Percentiles rank a stretch among this genome's conserved stretches.
Conservation (phyloP, 2,797 vertebrate genomes). For the Chelonia mydas region DNA sequence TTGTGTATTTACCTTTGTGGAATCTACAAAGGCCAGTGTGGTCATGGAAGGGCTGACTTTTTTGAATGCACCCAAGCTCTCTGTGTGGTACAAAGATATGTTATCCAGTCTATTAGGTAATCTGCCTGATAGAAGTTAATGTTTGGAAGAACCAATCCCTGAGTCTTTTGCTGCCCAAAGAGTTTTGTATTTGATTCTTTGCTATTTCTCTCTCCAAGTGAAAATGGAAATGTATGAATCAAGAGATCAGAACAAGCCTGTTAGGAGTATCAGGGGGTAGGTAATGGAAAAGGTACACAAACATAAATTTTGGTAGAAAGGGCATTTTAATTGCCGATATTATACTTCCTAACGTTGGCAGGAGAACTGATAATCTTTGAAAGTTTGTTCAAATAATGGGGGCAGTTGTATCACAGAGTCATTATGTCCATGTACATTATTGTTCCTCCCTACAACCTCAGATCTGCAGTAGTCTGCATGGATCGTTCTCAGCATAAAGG, state of each 20-base stretch:
- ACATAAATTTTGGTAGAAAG: too few relatives aligned
- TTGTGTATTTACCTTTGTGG: background rate
- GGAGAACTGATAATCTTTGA: background rate
- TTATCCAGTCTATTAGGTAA: background rate
- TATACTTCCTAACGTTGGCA: background rate
- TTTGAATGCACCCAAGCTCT: background rate
- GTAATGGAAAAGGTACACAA: background rate
- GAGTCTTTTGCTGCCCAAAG: background rate
- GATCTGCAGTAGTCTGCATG: background rate
- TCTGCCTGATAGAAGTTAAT: background rate
- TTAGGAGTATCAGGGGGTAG: background rate
- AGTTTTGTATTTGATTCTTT: background rate
- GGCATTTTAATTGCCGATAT: background rate
- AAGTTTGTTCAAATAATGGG: background rate
- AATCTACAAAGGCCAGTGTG: background rate
- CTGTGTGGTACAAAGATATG: background rate
- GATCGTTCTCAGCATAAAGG: background rate
- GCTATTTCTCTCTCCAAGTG: background rate
- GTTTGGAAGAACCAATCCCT: background rate
- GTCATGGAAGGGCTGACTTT: background rate
- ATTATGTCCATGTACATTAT: background rate
- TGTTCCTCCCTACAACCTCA: background rate
- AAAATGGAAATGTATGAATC: background rate
- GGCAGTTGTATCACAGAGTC: background rate
- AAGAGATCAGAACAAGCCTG: background rate